These are phyloP conservation scores for Boulengerochromis microlepis DNA, from an alignment of 2,113 vertebrate species.

Conservation along the genomic window DNA sequence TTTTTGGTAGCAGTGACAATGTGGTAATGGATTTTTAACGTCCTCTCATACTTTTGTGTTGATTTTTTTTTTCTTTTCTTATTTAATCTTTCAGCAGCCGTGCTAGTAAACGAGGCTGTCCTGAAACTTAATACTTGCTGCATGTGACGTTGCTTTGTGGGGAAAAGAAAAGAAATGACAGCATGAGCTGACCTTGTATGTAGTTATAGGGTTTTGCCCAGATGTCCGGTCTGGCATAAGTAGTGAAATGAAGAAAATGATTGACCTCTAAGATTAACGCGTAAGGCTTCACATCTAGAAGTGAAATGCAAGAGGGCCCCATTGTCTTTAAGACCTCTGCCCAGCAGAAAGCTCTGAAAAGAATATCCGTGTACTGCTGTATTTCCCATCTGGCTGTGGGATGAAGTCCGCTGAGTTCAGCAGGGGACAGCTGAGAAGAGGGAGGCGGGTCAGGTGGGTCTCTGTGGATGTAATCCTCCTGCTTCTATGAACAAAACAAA, in stretches of 20 bases:
- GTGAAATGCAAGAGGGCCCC: not conserved
- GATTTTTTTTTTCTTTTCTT: not conserved
- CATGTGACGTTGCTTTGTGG: not conserved
- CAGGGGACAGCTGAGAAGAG: constrained; percentile 14
- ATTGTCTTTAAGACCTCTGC: not conserved
- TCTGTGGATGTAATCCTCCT: constrained; percentile 51
- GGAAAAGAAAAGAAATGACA: constrained; percentile 17
- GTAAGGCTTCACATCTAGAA: constrained; percentile 25
- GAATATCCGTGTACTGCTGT: not conserved
- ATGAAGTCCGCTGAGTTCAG: constrained; percentile 17
- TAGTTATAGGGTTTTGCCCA: not conserved
- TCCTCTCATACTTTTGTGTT: not conserved
- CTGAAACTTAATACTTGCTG: not conserved
- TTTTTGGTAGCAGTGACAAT: not conserved
- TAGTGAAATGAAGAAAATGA: constrained; percentile 23
- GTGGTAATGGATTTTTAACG: not conserved
- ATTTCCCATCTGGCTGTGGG: constrained; percentile 14
- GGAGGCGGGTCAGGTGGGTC: constrained; percentile 41
- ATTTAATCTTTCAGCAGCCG: not conserved
- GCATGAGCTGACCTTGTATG: not conserved
- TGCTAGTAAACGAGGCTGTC: not conserved
- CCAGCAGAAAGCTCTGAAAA: not conserved
- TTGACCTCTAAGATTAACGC: constrained; percentile 27
- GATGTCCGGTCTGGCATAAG: not conserved
- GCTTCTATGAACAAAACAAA: constrained; percentile 39